Base-by-base conservation (phyloP, 1,140 invertebrate genomes). In the Neodiprion lecontei region DNA sequence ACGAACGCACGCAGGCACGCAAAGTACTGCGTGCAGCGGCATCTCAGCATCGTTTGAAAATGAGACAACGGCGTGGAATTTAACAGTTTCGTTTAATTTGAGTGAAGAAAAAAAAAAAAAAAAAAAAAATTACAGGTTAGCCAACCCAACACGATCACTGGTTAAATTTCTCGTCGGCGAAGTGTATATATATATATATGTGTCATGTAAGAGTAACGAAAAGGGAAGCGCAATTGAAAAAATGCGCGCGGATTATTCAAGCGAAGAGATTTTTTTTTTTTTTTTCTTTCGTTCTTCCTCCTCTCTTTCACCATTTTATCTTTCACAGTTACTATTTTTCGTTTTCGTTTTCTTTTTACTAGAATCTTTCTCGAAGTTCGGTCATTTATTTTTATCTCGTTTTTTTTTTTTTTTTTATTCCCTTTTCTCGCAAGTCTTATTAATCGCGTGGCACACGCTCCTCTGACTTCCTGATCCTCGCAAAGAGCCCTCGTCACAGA, bases 191-290 rank as follows among this genome's bases (percentile, higher is more conserved):
- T 40, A 40, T 40, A 40, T 40, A 40, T 40, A 40, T 40, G 28
- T 40, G 67, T 79, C 75, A 77, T 78, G 77, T 80, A 75, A 80
- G 74, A 74, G 79, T 74, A 79, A 70, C 75, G 79, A 65, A 79
- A 74, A 70, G 76, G 76, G 74, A 76, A 79, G 76, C 74, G 76
- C 14, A 79, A 77, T 76, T 74, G 53, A 80, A 76, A 80, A 69
- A 79, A 80, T 77, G 77, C 7, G 61, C 80, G 77, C 77, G 81
- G 81, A 78, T 81, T 77, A 79, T 81, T 82, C 75, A 74, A 40
- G 28, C 1, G 5, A 40, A 40, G 5, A 7, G 28, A 40, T 40
- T 40, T 40, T 40, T 40, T 40, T 17, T 21, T 21, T 21, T 21
- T 21, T 40, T 17, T 21, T 21, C 1, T 21, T 21, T 21, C 1